These are phyloP conservation scores for Sycophaga agraensis DNA, from an alignment of 1,140 invertebrate genomes.

Conservation along the genomic window DNA sequence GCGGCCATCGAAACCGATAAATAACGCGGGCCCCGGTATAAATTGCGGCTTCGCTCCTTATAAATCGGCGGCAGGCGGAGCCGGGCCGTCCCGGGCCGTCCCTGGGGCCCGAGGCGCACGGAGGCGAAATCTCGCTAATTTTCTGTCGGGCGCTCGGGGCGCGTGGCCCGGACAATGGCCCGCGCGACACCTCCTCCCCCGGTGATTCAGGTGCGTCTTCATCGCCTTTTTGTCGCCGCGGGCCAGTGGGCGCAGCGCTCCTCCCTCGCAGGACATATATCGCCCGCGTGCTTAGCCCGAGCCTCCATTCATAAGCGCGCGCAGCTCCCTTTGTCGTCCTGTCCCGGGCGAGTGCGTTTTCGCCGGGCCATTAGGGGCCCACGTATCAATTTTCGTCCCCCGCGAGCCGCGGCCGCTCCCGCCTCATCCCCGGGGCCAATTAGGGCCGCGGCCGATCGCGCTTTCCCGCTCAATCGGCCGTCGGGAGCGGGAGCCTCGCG, in stretches of 20 bases:
- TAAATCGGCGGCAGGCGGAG: conserved; percentile 43
- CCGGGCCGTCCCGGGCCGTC: conserved; percentile 29
- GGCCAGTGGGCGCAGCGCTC: conserved; percentile 49
- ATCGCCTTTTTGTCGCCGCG: conserved; percentile 27
- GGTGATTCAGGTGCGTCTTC: conserved; percentile 23
- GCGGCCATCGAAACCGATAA: conserved; percentile 57
- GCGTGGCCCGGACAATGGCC: conserved; percentile 30
- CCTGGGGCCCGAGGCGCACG: conserved; percentile 46
- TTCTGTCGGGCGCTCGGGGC: conserved; percentile 44
- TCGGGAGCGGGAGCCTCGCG: neutral
- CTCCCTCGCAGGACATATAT: conserved; percentile 48
- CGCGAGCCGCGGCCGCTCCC: neutral
- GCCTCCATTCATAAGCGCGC: conserved; percentile 54
- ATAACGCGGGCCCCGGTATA: conserved; percentile 51
- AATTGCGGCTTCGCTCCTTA: conserved; percentile 56
- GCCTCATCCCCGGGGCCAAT: too few species aligned
- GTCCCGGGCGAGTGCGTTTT: conserved; percentile 47
- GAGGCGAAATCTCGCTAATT: conserved; percentile 59
- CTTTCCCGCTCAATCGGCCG: neutral
- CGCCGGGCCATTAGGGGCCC: conserved; percentile 49
- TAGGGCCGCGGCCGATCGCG: neutral
- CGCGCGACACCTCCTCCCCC: conserved; percentile 3
- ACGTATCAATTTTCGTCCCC: conserved; percentile 54
- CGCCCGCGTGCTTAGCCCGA: conserved; percentile 46
- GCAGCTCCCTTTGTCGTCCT: conserved; percentile 49